Base-by-base conservation (phyloP, 2,888 invertebrate genomes). In the Embidobia sp. region DNA sequence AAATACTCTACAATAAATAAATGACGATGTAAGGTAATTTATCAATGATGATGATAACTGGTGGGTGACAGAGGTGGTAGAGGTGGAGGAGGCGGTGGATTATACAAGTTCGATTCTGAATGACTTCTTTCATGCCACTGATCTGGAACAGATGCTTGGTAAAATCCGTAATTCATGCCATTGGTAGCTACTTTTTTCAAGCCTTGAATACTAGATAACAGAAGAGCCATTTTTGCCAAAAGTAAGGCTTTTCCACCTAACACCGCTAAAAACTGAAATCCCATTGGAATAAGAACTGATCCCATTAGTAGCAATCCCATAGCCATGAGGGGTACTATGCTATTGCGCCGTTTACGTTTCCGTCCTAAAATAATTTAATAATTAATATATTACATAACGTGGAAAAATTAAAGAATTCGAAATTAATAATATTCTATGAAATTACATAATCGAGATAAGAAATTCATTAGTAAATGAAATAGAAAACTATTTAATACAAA, bases 261-360 rank as follows among this genome's bases (percentile, higher is more conserved):
- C 0, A 96, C 94, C 0, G 96, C 95, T 0, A 96, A 91, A 88
- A 96, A 94, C 87, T 96, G 95, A 86, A 96, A 96, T 8, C 95
- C 96, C 93, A 96, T 93, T 0, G 96, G 96, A 8, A 96, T 91
- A 0, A 96, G 86, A 2, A 96, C 93, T 87, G 95, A 93, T 0
- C 95, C 94, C 85, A 96, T 92, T 10, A 95, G 93, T 19, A 95
- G 92, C 11, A 95, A 90, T 0, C 95, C 95, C 85, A 95, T 95
- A 91, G 95, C 93, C 92, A 96, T 93, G 90, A 95, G 92, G 0
- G 95, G 93, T 90, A 95, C 91, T 92, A 95, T 93, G 42, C 93
- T 93, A 57, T 93, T 91, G 3, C 93, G 91, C 22, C 93, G 91
- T 7, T 93, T 92, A 33, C 93, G 91, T 44, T 90, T 90, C 4